Conservation (phyloP, 2,113 vertebrate species). For the Aptenodytes patagonicus region DNA sequence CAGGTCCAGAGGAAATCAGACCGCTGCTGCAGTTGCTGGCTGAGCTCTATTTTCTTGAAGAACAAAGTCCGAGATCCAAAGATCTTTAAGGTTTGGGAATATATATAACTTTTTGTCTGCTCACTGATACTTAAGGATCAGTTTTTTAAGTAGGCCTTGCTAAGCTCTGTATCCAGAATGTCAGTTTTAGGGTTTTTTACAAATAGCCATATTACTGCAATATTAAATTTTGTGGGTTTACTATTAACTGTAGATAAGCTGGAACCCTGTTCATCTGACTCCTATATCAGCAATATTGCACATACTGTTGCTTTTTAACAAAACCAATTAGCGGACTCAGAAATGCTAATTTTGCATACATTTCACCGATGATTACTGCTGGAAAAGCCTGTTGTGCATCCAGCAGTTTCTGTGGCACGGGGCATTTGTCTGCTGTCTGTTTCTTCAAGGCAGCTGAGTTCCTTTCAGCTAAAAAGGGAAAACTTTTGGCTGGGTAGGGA, state of each 20-base stretch:
- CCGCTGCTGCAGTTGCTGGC: neutral
- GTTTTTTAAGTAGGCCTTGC: neutral
- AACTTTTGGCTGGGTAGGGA: neutral
- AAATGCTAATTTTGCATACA: neutral
- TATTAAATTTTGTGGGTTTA: neutral
- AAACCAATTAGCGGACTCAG: neutral
- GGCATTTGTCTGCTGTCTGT: neutral
- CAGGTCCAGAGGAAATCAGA: neutral
- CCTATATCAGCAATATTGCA: neutral
- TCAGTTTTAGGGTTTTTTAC: neutral
- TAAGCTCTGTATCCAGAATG: neutral
- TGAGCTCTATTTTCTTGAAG: neutral
- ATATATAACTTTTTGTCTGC: neutral
- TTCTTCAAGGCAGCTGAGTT: neutral
- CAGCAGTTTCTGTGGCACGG: neutral
- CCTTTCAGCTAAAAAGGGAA: neutral
- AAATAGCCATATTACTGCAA: neutral
- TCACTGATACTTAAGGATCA: neutral
- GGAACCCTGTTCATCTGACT: neutral
- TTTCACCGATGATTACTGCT: neutral
- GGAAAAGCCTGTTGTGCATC: neutral
- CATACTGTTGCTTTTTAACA: neutral
- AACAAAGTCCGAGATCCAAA: neutral
- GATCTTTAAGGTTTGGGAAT: neutral
- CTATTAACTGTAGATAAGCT: neutral